Evolutionary conservation across 2,888 invertebrate genomes (phyloP).

Genomic region (Philereme vetulata): DNA sequence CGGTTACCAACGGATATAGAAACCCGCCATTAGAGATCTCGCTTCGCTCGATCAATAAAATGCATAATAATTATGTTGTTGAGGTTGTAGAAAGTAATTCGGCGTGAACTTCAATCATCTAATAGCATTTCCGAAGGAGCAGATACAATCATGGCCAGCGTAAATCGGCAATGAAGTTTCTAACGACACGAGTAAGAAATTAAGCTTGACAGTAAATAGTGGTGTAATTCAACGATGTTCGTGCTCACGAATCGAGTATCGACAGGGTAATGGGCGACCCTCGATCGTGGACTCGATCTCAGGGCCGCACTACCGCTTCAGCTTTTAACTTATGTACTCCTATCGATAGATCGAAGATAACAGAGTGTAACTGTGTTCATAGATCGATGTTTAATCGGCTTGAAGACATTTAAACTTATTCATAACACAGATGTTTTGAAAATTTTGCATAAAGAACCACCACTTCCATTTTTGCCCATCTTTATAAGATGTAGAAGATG

Average conservation of each 20-base stretch:
- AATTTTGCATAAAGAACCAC: too few relatives aligned
- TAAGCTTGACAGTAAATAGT: slow-evolving; percentile 81
- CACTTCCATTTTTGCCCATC: too few relatives aligned
- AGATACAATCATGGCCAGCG: slow-evolving; percentile 32
- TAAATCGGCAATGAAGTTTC: slow-evolving; percentile 58
- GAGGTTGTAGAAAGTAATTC: not conserved
- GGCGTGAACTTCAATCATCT: slow-evolving; percentile 11
- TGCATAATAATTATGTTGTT: too few relatives aligned
- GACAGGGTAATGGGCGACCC: slow-evolving; percentile 75
- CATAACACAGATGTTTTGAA: too few relatives aligned
- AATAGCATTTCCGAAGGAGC: not conserved
- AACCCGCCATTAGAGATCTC: too few relatives aligned
- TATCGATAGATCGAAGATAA: slow-evolving; percentile 9
- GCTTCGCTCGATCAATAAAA: too few relatives aligned
- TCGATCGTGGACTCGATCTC: slow-evolving; percentile 57
- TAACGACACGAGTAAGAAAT: slow-evolving; percentile 76
- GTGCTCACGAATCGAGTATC: slow-evolving; percentile 79
- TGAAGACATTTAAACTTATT: too few relatives aligned
- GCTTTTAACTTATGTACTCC: slow-evolving; percentile 32
- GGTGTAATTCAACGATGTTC: slow-evolving; percentile 81
- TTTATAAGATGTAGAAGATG: too few relatives aligned
- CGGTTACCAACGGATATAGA: too few relatives aligned
- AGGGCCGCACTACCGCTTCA: slow-evolving; percentile 52
- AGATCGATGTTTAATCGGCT: too few relatives aligned
- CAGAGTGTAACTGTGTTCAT: not conserved